Evolutionary conservation across 2,888 invertebrate genomes (phyloP).

Genomic region (Bombyx huttoni): DNA sequence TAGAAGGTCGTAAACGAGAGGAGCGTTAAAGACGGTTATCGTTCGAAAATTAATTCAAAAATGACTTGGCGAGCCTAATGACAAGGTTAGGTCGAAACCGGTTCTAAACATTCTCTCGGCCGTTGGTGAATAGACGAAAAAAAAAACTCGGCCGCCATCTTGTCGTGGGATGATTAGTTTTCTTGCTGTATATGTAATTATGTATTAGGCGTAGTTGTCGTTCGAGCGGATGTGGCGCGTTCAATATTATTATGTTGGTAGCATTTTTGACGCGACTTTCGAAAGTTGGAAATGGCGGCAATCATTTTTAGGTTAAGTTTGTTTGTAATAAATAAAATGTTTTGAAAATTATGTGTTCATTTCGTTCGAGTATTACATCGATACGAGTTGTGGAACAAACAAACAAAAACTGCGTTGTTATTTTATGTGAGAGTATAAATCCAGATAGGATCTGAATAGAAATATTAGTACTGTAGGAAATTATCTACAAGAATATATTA

Average conservation of each 20-base stretch:
- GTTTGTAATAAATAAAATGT: too few species aligned
- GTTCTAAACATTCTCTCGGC: slow-evolving; percentile 43
- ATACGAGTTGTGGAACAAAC: too few species aligned
- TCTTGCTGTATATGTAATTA: slow-evolving; percentile 28
- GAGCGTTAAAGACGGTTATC: slow-evolving; percentile 7
- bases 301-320: too few species aligned
- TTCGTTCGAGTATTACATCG: too few species aligned
- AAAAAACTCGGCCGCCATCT: slow-evolving; percentile 44
- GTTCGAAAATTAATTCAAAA: slow-evolving; percentile 32
- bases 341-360: too few species aligned
- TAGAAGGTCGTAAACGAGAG: not conserved
- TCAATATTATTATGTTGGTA: not conserved
- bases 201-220: slow-evolving; percentile 8
- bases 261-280: too few species aligned
- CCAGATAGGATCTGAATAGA: too few species aligned
- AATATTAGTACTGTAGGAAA: too few species aligned
- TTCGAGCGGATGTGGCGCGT: not conserved
- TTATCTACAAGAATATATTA: too few species aligned
- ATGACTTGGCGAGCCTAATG: slow-evolving; percentile 51
- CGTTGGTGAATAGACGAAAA: slow-evolving; percentile 49
- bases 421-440: too few species aligned
- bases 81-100: slow-evolving; percentile 56
- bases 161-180: slow-evolving; percentile 39
- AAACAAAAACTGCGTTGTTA: too few species aligned
- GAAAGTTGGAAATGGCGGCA: too few species aligned